Conservation (phyloP, 1,140 invertebrate species). For the Bombyx mandarina region DNA sequence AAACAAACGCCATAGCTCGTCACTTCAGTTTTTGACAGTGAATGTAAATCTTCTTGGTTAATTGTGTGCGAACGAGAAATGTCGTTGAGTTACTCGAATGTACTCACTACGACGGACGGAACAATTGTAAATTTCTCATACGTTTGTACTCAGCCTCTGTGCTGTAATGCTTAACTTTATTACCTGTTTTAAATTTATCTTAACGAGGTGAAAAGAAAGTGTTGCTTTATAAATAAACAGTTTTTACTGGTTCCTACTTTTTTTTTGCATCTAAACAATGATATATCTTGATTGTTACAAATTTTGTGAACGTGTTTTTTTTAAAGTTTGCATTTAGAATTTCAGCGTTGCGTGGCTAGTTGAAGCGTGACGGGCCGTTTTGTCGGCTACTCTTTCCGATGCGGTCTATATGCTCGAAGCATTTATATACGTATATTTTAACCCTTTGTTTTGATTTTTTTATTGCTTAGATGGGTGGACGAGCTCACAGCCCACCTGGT, state of each 20-base stretch:
- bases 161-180: constrained; percentile 13
- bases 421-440: too few species aligned
- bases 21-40: constrained; percentile 11
- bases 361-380: constrained; percentile 59
- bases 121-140: constrained; percentile 20
- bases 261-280: constrained; percentile 10
- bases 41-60: constrained; percentile 19
- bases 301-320: constrained; percentile 23
- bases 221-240: constrained; percentile 9
- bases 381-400: constrained; percentile 55
- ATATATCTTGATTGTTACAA: constrained; percentile 13
- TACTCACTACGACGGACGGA: constrained; percentile 9
- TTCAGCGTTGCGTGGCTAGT: constrained; percentile 42
- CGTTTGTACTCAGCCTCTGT: constrained; percentile 8
- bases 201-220: constrained; percentile 18
- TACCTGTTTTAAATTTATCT: constrained; percentile 7
- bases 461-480: too few species aligned
- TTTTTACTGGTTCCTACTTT: constrained; percentile 7
- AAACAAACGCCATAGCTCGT: constrained; percentile 27
- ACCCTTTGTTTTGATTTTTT: too few species aligned
- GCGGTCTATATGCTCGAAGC: constrained; percentile 53
- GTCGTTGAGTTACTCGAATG: constrained; percentile 3
- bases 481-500: too few species aligned
- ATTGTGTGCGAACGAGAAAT: constrained; percentile 22
- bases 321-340: constrained; percentile 26